Base-by-base conservation (phyloP, 2,797 vertebrate species). In the Podargus strigoides region DNA sequence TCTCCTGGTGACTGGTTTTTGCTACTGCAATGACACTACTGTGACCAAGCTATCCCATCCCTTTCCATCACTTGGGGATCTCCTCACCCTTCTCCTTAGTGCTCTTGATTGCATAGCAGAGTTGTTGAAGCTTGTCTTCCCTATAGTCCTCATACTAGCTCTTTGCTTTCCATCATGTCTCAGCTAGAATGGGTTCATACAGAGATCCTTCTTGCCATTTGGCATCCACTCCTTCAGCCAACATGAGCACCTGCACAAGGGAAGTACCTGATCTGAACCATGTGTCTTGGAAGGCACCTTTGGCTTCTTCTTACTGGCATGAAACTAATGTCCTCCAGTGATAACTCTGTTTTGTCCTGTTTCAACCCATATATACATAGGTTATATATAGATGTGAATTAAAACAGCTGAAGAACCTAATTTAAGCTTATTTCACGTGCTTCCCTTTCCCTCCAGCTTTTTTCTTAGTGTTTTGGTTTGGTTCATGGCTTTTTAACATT, bases 121-220 rank as follows among this genome's bases (percentile, higher is more conserved):
- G 15, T 13, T 77, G 20, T 28, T 67, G 56, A 41, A 86, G 3
- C 6, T 76, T 69, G 30, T 14, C 2, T 14, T 86, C 32, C 10
- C 21, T 30, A 2, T 3, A n/a, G 9, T 14, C 22, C 32, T 7
- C 1, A 2, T 20, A 20, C 3, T 20, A 23, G 3, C 16, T 6
- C 52, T 58, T 68, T 21, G 7, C 7, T 72, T 72, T 72, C 30
- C 2, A 1, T 46, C 3, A 3, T 19, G 7, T 49, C n/a, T 63
- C 44, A 87, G 12, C 30, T 67, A 32, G 18, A 74, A 14, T 3
- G 12, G 3, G 5, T 53, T 63, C 36, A 32, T 12, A 9, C 8
- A 0, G 0, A 50, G 62, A 50, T 11, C 16, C 21, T 30, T 58
- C 39, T 78, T 7, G 20, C 16, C 4, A 23, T 56, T 49, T 3